Evolutionary conservation across 2,888 invertebrate genomes (phyloP).

Genomic region (Erebia epiphron): DNA sequence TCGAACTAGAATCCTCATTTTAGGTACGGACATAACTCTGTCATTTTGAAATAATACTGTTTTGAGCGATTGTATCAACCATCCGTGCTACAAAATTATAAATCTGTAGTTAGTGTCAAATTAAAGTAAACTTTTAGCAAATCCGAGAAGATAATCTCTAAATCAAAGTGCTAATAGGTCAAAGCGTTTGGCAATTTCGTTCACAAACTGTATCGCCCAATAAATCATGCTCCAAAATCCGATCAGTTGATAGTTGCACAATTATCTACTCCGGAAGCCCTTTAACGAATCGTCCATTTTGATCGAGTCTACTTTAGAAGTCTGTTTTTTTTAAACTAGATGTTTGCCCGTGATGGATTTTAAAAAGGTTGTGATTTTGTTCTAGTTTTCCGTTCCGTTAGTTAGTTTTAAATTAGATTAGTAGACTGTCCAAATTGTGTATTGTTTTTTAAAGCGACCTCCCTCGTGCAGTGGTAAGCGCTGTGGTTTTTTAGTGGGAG

Average conservation of each 20-base stretch:
- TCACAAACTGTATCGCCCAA: constrained; percentile 53
- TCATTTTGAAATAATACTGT: no score
- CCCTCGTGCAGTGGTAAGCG: no score
- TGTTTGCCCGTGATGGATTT: no score
- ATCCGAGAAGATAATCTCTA: constrained; percentile 35
- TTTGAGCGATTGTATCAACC: no score
- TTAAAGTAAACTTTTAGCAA: constrained; percentile 4
- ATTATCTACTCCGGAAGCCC: constrained; percentile 24
- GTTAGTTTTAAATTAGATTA: no score
- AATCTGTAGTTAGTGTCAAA: background rate
- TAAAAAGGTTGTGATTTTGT: no score
- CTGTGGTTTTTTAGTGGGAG: no score
- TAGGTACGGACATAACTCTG: no score
- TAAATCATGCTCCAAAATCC: constrained; percentile 54
- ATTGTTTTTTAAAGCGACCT: no score
- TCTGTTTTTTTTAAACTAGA: background rate
- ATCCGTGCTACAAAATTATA: background rate
- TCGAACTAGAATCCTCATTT: no score
- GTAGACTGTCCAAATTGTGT: no score
- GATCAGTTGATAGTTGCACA: constrained; percentile 42
- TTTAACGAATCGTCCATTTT: constrained; percentile 1
- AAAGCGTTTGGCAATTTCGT: constrained; percentile 59
- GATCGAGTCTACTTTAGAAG: background rate
- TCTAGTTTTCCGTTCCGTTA: no score
- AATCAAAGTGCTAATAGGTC: constrained; percentile 66